Evolutionary conservation across 2,888 invertebrate genomes (phyloP), one percentile per base, ranked within the genome.

Genomic region (Tiphia femorata): DNA sequence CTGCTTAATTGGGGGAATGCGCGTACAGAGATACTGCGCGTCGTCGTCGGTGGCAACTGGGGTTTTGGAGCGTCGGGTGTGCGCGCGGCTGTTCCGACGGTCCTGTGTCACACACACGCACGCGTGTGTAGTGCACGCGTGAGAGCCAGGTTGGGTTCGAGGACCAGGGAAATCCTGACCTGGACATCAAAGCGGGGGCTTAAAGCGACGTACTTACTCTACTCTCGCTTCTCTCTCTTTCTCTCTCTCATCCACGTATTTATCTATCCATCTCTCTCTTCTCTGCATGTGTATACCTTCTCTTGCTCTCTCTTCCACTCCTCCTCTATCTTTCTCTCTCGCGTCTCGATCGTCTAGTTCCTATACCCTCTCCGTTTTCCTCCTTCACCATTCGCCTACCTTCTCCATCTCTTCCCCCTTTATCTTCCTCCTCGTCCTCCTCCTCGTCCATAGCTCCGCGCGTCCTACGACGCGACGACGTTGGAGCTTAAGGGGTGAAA

Each of bases 151-250:
- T 19, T 19, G 17, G 8, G 49, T 53, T 69, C 60, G 60, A 64
- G 65, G 64, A 58, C 55, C 60, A 30, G 51, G 59, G 56, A 63
- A 60, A 67, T 64, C 63, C 69, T 72, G 70, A 70, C 67, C 68
- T 73, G 72, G 72, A 74, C 74, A 73, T 74, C 74, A 74, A 74
- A 74, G 74, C 72, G 46, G 43, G 57, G 49, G 65, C 71, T 72
- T 73, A 67, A 70, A 70, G 70, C 67, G 70, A 60, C 62, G 66
- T 46, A 51, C 33, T 50, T n/a, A n/a, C n/a, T n/a, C n/a, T n/a
- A n/a, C n/a, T n/a, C n/a, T n/a, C n/a, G n/a, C n/a, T n/a, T n/a
- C n/a, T n/a, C n/a, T n/a, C n/a, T n/a, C n/a, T n/a, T n/a, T n/a
- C n/a, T n/a, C n/a, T n/a, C n/a, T n/a, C n/a, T n/a, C n/a, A n/a